Conservation (phyloP, 1,140 invertebrate species). For the Nebria ingens region DNA sequence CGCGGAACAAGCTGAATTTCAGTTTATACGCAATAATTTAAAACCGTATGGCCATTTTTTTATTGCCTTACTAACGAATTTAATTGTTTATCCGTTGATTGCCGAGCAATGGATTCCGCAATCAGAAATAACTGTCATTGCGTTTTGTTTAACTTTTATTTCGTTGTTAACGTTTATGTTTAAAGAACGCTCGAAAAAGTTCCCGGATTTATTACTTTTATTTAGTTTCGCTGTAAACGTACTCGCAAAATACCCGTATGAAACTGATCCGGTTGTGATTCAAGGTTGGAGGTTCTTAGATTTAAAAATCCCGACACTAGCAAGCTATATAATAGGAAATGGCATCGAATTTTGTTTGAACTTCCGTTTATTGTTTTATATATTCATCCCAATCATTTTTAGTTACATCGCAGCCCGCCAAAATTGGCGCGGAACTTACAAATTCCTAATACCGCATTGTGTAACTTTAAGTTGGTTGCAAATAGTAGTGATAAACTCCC, state of each 20-base stretch:
- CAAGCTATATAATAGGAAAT: slow-evolving; percentile 66
- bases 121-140: slow-evolving; percentile 68
- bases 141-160: slow-evolving; percentile 58
- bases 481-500: slow-evolving; percentile 65
- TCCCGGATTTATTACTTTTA: slow-evolving; percentile 59
- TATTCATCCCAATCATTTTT: slow-evolving; percentile 63
- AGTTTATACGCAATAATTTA: slow-evolving; percentile 71
- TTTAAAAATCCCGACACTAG: slow-evolving; percentile 66
- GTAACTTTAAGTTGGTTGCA: slow-evolving; percentile 81
- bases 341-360: slow-evolving; percentile 78
- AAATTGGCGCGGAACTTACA: slow-evolving; percentile 67
- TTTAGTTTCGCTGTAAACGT: slow-evolving; percentile 72
- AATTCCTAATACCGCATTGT: slow-evolving; percentile 69
- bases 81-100: slow-evolving; percentile 66
- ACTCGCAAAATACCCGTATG: slow-evolving; percentile 73
- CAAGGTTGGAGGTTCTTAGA: slow-evolving; percentile 71
- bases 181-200: slow-evolving; percentile 35
- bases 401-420: slow-evolving; percentile 58
- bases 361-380: slow-evolving; percentile 59
- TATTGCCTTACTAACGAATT: slow-evolving; percentile 56
- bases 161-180: slow-evolving; percentile 62
- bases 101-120: slow-evolving; percentile 67
- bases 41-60: slow-evolving; percentile 73
- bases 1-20: slow-evolving; percentile 64
- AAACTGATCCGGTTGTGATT: slow-evolving; percentile 66